Evolutionary conservation across 2,797 vertebrate species (phyloP).

Genomic region (Enteromius argenteus): DNA sequence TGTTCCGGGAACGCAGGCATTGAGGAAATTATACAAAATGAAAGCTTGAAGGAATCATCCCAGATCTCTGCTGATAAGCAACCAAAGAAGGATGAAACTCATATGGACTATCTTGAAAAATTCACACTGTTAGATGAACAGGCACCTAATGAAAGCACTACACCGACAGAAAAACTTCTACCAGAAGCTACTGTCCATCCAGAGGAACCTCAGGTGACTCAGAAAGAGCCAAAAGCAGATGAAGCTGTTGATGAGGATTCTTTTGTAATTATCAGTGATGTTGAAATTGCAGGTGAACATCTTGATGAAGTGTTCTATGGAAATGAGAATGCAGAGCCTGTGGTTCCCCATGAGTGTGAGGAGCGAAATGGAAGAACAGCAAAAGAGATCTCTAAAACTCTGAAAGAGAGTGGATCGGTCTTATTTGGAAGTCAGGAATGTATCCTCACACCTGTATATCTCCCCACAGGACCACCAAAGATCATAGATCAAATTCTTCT

Average conservation of each 20-base stretch:
- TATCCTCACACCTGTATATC: constrained; percentile 83
- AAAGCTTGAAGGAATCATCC: constrained; percentile 58
- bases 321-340: constrained; percentile 59
- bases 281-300: constrained; percentile 80
- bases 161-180: constrained; percentile 56
- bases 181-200: constrained; percentile 46
- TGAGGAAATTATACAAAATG: constrained; percentile 53
- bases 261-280: constrained; percentile 80
- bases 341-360: not conserved
- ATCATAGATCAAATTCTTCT: constrained; percentile 86
- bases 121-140: constrained; percentile 89
- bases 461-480: constrained; percentile 85
- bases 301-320: constrained; percentile 92
- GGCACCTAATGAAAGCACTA: constrained; percentile 68
- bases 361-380: constrained; percentile 45
- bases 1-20: constrained; percentile 55
- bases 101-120: constrained; percentile 94
- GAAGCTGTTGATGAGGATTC: constrained; percentile 68
- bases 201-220: constrained; percentile 61
- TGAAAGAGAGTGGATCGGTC: constrained; percentile 80
- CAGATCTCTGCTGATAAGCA: constrained; percentile 61
- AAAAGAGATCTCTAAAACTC: constrained; percentile 69
- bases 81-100: constrained; percentile 67
- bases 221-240: constrained; percentile 57
- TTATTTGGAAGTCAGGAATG: constrained; percentile 87